These are phyloP conservation scores for Pygmarrhopalites habei DNA, from an alignment of 1,140 invertebrate genomes.

Conservation along the genomic window DNA sequence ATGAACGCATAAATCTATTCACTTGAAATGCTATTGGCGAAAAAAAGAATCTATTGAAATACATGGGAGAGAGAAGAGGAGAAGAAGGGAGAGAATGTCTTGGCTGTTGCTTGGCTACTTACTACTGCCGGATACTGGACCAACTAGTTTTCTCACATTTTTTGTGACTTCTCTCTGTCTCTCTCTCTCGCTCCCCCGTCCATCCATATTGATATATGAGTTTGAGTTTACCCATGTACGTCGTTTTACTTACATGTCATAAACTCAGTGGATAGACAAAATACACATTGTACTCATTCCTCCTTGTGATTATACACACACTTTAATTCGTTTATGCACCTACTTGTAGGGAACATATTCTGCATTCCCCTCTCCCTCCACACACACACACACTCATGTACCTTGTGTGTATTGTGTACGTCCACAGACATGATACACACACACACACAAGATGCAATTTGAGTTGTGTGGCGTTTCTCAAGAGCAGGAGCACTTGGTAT, in stretches of 20 bases:
- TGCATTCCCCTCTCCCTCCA: too few relatives aligned
- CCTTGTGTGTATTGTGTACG: too few relatives aligned
- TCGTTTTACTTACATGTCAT: constrained; percentile 12
- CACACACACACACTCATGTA: too few relatives aligned
- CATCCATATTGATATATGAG: constrained; percentile 28
- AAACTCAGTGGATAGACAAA: constrained; percentile 11
- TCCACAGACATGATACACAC: too few relatives aligned
- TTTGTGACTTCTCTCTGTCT: not conserved
- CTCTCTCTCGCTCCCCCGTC: not conserved
- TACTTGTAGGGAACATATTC: not conserved
- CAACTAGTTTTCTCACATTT: constrained; percentile 26
- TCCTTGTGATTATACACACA: constrained; percentile 4
- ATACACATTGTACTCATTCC: constrained; percentile 10
- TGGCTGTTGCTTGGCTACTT: too few relatives aligned
- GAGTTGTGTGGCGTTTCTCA: too few relatives aligned
- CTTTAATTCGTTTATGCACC: not conserved
- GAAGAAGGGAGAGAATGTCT: too few relatives aligned
- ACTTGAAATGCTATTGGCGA: constrained; percentile 12
- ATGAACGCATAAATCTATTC: constrained; percentile 12
- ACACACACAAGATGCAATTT: too few relatives aligned
- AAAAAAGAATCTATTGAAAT: not conserved
- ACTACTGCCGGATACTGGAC: constrained; percentile 24
- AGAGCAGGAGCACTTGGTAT: too few relatives aligned
- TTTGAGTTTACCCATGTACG: constrained; percentile 11
- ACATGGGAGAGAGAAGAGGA: too few relatives aligned